These are phyloP conservation scores for Lepidothrix coronata DNA, from an alignment of 2,113 vertebrate species.

Conservation along the genomic window DNA sequence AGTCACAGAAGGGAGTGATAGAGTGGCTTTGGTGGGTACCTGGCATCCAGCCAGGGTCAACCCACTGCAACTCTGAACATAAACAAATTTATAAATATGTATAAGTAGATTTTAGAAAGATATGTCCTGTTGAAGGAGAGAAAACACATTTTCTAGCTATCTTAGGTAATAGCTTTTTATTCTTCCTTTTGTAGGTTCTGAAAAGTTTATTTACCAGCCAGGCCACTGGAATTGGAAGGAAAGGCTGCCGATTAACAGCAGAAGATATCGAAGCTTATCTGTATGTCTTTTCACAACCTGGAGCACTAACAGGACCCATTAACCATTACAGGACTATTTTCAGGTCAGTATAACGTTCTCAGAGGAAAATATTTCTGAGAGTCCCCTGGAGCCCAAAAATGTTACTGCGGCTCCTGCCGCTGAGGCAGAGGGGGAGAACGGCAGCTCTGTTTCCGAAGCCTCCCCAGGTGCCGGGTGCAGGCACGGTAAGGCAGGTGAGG, in stretches of 20 bases:
- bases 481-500: background rate
- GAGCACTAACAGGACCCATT: conserved; percentile 91
- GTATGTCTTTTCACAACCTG: conserved; percentile 93
- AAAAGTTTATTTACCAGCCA: conserved; percentile 92
- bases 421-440: background rate
- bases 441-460: background rate
- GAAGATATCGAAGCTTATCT: conserved; percentile 95
- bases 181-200: conserved; percentile 77
- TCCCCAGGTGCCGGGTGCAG: background rate
- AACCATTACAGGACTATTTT: conserved; percentile 96
- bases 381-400: background rate
- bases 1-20: background rate
- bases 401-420: background rate
- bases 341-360: conserved; percentile 77
- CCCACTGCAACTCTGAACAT: background rate
- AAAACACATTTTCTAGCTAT: background rate
- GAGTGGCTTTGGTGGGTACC: background rate
- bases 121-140: background rate
- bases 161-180: background rate
- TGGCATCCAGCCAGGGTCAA: background rate
- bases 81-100: background rate
- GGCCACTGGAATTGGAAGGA: conserved; percentile 87
- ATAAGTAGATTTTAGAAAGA: background rate
- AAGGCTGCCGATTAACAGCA: conserved; percentile 85
- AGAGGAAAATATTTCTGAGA: background rate